A percentile compares a stretch with the other conserved stretches of the same genome.
phyloP scores from a whole-genome alignment of 2,113 vertebrate species.

The Solenodon paradoxus region DNA sequence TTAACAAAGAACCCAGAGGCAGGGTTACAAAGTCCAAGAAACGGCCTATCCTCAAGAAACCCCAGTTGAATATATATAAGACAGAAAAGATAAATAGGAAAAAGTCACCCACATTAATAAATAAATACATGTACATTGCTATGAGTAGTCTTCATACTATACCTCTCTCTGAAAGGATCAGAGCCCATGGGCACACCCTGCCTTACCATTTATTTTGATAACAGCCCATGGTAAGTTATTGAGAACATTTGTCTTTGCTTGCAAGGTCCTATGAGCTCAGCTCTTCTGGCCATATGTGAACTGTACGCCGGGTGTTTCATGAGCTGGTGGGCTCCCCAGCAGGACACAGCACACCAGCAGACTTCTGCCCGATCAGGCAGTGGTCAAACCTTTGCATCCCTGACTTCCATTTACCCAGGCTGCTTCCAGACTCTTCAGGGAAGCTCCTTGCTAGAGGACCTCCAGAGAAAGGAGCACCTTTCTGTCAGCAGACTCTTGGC shows the following conservation, averaged over 20 bases:
- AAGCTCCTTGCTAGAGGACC: neutral
- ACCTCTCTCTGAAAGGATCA: neutral
- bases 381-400: neutral
- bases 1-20: neutral
- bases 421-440: neutral
- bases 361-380: neutral
- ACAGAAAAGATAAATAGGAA: neutral
- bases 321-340: neutral
- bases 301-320: constrained; percentile 8
- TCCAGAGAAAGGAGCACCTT: neutral
- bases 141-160: neutral
- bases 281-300: neutral
- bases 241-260: neutral
- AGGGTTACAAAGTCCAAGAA: neutral
- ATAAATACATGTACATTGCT: neutral
- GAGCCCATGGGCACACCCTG: neutral
- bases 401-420: neutral
- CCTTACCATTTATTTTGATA: neutral
- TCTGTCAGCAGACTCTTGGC: neutral
- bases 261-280: neutral
- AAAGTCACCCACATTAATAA: neutral
- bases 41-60: neutral
- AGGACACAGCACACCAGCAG: neutral
- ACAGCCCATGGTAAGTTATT: neutral
- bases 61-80: neutral